These are phyloP conservation scores for Melanophora roralis DNA, from an alignment of 2,888 invertebrate genomes.

Conservation along the genomic window DNA sequence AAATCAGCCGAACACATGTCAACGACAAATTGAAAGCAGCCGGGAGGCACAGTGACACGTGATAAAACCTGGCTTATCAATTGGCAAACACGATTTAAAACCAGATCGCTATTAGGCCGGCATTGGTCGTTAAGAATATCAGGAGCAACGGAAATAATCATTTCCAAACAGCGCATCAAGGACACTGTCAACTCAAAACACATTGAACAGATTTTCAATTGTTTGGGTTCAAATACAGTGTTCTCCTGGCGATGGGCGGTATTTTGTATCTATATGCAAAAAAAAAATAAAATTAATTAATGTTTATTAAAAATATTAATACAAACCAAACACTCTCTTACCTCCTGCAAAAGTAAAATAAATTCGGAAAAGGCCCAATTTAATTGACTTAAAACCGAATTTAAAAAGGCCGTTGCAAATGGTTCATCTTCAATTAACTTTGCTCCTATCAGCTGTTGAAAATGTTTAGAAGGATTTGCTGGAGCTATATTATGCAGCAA, in stretches of 20 bases:
- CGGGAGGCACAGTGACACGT: slow-evolving; percentile 85
- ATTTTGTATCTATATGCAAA: slow-evolving; percentile 81
- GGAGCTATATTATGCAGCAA: slow-evolving; percentile 76
- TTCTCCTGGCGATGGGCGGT: slow-evolving; percentile 78
- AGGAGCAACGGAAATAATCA: slow-evolving; percentile 84
- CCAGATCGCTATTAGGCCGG: slow-evolving; percentile 83
- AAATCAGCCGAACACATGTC: slow-evolving; percentile 81
- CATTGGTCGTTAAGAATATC: slow-evolving; percentile 82
- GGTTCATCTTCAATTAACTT: slow-evolving; percentile 81
- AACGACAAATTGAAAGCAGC: slow-evolving; percentile 82
- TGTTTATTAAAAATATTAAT: too few relatives aligned
- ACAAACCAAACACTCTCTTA: slow-evolving; percentile 67
- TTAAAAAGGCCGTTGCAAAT: slow-evolving; percentile 83
- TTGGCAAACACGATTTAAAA: slow-evolving; percentile 84
- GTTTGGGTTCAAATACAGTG: slow-evolving; percentile 84
- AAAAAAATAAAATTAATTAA: background rate
- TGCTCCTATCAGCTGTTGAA: slow-evolving; percentile 80
- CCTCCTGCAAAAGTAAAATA: slow-evolving; percentile 89
- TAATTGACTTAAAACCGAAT: slow-evolving; percentile 87
- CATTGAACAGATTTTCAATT: slow-evolving; percentile 88
- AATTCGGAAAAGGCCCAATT: slow-evolving; percentile 95
- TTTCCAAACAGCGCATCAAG: slow-evolving; percentile 87
- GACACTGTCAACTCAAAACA: slow-evolving; percentile 90
- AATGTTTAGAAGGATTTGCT: slow-evolving; percentile 75
- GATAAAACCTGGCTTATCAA: slow-evolving; percentile 88